A percentile compares a stretch with the other conserved stretches of the same genome.
These are phyloP conservation scores for Drosophila equinoxialis DNA, from an alignment of 1,140 invertebrate genomes.

Conservation along the genomic window DNA sequence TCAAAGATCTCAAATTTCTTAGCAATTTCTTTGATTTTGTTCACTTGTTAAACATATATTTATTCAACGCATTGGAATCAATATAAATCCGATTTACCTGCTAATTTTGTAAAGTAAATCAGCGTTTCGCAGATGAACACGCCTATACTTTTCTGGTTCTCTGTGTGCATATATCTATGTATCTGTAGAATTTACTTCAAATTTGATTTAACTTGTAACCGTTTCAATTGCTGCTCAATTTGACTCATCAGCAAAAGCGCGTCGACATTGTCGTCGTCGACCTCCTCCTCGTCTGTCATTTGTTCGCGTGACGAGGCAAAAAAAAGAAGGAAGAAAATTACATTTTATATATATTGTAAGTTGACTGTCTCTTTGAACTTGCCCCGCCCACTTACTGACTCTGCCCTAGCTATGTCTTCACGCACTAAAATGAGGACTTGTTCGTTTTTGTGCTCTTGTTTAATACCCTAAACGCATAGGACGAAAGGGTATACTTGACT, in stretches of 20 bases:
- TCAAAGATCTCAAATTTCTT: not conserved
- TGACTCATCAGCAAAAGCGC: conserved; percentile 66
- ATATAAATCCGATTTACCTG: not conserved
- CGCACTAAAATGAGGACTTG: conserved; percentile 58
- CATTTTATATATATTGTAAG: conserved; percentile 63
- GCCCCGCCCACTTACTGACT: conserved; percentile 6
- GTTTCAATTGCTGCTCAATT: conserved; percentile 65
- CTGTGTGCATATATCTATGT: conserved; percentile 11
- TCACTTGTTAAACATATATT: not conserved
- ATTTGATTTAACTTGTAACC: conserved; percentile 28
- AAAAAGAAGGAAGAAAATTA: conserved; percentile 55
- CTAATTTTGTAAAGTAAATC: not conserved
- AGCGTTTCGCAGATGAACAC: not conserved
- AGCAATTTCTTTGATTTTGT: not conserved
- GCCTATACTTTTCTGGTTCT: not conserved
- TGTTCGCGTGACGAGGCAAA: conserved; percentile 53
- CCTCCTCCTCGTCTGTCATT: conserved; percentile 24
- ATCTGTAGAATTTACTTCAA: conserved; percentile 1
- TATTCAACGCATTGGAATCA: not conserved
- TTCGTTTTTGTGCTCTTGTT: conserved; percentile 39
- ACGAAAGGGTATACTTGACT: not conserved
- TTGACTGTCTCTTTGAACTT: conserved; percentile 16
- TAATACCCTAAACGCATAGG: not conserved
- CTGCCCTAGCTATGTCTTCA: conserved; percentile 31
- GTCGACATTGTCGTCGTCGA: conserved; percentile 36